Conservation (phyloP, 2,113 vertebrate species). For the Phrynocephalus versicolor region DNA sequence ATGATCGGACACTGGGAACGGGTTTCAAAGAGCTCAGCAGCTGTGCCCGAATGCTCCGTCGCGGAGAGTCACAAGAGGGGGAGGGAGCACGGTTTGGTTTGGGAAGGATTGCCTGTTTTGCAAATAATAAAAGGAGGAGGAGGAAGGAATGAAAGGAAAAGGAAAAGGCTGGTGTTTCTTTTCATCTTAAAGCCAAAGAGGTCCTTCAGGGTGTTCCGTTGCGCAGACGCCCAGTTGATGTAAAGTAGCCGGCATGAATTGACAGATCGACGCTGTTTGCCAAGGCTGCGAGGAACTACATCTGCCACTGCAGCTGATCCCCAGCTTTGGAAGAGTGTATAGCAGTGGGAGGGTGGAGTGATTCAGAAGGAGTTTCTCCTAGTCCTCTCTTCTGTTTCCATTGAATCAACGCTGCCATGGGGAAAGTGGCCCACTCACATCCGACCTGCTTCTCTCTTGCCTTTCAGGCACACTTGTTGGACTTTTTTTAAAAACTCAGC, state of each 20-base stretch:
- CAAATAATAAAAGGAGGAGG: not conserved
- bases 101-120: conserved; percentile 44
- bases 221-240: not conserved
- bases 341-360: too few species aligned
- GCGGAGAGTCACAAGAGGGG: conserved; percentile 57
- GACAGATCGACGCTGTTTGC: not conserved
- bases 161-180: not conserved
- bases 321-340: not conserved
- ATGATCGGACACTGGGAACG: conserved; percentile 55
- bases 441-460: too few species aligned
- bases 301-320: not conserved
- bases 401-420: too few species aligned
- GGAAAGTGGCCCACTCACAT: too few species aligned
- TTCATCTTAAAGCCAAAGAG: conserved; percentile 42
- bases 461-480: not conserved
- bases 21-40: conserved; percentile 51
- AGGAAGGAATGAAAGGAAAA: not conserved
- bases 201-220: not conserved
- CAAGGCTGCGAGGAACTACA: not conserved
- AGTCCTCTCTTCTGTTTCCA: not conserved
- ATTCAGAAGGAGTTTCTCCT: too few species aligned
- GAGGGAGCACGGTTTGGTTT: conserved; percentile 43
- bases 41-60: conserved; percentile 37
- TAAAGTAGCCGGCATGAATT: not conserved
- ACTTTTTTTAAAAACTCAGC: too few species aligned